Conservation (phyloP, 2,888 invertebrate genomes). For the Axea sp. region DNA sequence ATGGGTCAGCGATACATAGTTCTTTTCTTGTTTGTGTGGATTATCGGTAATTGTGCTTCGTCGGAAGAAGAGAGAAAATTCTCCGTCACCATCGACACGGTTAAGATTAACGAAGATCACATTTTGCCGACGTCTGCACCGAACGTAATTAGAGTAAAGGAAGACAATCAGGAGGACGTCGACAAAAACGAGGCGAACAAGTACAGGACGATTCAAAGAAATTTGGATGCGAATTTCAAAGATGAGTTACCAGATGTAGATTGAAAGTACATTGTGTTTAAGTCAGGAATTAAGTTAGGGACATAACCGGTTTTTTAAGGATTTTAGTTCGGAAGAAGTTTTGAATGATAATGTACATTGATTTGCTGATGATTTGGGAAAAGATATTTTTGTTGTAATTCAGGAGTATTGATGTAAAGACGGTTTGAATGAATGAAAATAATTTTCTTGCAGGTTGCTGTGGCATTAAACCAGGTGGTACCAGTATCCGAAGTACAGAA, state of each 20-base stretch:
- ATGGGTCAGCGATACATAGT: constrained; percentile 40
- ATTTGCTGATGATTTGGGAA: too few relatives aligned
- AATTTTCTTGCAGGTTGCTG: constrained; percentile 50
- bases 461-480: constrained; percentile 33
- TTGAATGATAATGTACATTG: too few relatives aligned
- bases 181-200: constrained; percentile 30
- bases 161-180: constrained; percentile 41
- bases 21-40: constrained; percentile 32
- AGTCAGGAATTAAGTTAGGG: constrained; percentile 3
- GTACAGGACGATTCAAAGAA: constrained; percentile 36
- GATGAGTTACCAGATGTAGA: too few relatives aligned
- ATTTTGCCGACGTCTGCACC: constrained; percentile 28
- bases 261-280: too few relatives aligned
- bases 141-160: constrained; percentile 41
- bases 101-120: constrained; percentile 46
- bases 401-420: too few relatives aligned
- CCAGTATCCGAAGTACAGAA: constrained; percentile 48
- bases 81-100: constrained; percentile 47
- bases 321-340: too few relatives aligned
- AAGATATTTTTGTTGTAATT: too few relatives aligned
- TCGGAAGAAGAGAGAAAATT: constrained; percentile 44
- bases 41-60: constrained; percentile 28
- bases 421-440: constrained; percentile 5
- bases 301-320: too few relatives aligned
- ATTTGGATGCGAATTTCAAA: constrained; percentile 45